Evolutionary conservation across 2,113 vertebrate genomes (phyloP).

Genomic region (Sphaerodactylus townsendi): DNA sequence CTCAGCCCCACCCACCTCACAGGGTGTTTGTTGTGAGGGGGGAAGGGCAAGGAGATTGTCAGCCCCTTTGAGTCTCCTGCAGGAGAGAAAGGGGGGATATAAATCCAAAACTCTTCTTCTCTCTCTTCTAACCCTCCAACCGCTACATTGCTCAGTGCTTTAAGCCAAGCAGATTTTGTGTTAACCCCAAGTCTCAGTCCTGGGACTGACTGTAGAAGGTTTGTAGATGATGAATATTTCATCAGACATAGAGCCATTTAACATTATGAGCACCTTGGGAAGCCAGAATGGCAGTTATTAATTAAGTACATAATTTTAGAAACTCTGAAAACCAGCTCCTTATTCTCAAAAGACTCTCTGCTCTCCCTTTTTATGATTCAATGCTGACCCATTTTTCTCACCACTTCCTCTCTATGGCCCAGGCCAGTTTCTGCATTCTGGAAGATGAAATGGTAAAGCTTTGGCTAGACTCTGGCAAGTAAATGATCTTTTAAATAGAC

Average conservation of each 20-base stretch:
- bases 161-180: neutral
- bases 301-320: neutral
- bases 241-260: neutral
- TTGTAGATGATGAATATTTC: neutral
- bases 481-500: no score
- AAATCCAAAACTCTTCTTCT: no score
- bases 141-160: no score
- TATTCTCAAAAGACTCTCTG: neutral
- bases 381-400: neutral
- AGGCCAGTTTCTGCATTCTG: no score
- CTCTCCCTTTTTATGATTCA: neutral
- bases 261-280: neutral
- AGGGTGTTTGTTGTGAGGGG: no score
- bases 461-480: no score
- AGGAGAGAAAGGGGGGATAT: no score
- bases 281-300: neutral
- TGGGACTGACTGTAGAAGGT: neutral
- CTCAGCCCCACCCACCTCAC: no score
- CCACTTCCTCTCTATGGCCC: neutral
- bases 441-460: neutral
- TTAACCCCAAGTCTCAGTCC: neutral
- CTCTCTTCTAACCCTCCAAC: no score
- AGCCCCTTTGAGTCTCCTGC: no score
- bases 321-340: neutral
- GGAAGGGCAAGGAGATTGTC: no score